Percentiles rank a stretch among this genome's conserved stretches.
Conservation (phyloP, 2,113 vertebrate species). For the Indicator maculatus region DNA sequence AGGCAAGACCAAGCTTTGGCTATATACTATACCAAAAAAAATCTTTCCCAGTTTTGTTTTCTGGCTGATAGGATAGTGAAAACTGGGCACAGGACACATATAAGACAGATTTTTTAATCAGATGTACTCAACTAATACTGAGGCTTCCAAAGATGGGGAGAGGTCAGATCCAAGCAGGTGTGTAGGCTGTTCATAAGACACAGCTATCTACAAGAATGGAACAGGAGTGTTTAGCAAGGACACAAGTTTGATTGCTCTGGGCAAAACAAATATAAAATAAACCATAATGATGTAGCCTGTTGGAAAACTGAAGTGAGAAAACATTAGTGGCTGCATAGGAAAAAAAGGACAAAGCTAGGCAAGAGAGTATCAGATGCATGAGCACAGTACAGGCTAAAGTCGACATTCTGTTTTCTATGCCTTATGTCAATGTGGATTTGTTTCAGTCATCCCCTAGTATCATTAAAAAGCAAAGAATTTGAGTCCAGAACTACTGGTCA, state of each 20-base stretch:
- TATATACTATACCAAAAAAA: background rate
- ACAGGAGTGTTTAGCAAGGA: background rate
- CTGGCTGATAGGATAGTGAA: background rate
- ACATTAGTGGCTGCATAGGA: background rate
- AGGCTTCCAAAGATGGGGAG: background rate
- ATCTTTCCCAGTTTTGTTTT: background rate
- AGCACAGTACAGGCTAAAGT: background rate
- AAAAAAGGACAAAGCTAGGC: background rate
- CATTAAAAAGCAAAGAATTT: background rate
- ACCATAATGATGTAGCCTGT: background rate
- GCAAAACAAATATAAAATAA: background rate
- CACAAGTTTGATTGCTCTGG: background rate
- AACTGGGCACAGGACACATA: background rate
- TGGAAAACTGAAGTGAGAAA: background rate
- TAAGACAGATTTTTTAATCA: background rate
- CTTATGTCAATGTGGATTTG: fast-evolving
- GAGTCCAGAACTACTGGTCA: background rate
- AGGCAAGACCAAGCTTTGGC: background rate
- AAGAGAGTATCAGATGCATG: background rate
- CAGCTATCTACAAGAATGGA: background rate
- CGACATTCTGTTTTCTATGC: background rate
- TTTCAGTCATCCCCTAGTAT: background rate
- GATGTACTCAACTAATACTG: background rate
- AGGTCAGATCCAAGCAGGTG: background rate
- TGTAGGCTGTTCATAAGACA: background rate